These are phyloP conservation scores for Holacanthus passer DNA, from an alignment of 2,113 vertebrate species.

Conservation along the genomic window DNA sequence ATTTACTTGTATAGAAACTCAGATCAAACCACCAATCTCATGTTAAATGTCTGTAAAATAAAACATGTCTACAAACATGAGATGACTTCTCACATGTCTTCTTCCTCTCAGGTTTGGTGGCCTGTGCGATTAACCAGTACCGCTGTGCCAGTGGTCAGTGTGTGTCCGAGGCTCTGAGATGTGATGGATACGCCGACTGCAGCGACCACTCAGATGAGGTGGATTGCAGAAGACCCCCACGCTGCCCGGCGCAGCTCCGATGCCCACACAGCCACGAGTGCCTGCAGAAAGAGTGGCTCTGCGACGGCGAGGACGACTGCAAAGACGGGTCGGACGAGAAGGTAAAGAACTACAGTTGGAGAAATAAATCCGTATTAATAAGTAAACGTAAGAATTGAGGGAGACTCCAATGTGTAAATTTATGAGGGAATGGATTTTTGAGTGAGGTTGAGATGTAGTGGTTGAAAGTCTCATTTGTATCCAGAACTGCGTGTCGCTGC, in stretches of 20 bases:
- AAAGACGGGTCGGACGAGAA: constrained; percentile 89
- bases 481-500: constrained; percentile 80
- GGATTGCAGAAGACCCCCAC: constrained; percentile 80
- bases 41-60: not conserved
- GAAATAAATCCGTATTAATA: not conserved
- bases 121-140: constrained; percentile 80
- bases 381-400: not conserved
- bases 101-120: constrained; percentile 76
- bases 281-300: constrained; percentile 88
- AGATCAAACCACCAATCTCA: not conserved
- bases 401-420: too few relatives aligned
- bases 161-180: constrained; percentile 84
- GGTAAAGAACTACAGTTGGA: constrained; percentile 58
- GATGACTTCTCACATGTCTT: not conserved
- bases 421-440: not conserved
- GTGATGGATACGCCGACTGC: constrained; percentile 90
- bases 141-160: constrained; percentile 89
- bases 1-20: not conserved
- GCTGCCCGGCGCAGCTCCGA: constrained; percentile 78
- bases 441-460: not conserved
- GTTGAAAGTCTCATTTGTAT: not conserved
- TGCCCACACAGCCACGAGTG: constrained; percentile 88
- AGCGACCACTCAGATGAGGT: constrained; percentile 89
- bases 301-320: constrained; percentile 90
- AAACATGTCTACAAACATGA: not conserved